A percentile compares a stretch with the other conserved stretches of the same genome.
Evolutionary conservation across 2,113 vertebrate species (phyloP).

Genomic region (Rynchops niger): DNA sequence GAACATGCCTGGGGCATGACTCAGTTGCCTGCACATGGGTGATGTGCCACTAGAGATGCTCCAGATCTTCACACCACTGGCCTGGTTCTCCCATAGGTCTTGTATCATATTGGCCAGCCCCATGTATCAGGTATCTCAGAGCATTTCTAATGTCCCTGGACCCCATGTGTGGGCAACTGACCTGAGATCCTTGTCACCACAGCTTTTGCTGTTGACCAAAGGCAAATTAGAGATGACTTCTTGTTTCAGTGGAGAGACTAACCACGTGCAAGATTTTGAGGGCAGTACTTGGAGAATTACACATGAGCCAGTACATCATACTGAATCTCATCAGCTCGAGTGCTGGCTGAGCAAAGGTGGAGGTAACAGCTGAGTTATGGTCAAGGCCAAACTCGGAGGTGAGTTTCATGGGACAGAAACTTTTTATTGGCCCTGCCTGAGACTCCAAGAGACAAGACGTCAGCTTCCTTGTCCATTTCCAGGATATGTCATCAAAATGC

Average conservation of each 20-base stretch:
- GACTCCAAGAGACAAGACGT: not conserved
- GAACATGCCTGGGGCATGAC: not conserved
- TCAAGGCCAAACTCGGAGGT: not conserved
- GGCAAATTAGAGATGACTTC: not conserved
- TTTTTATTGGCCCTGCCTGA: not conserved
- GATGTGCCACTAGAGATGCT: not conserved
- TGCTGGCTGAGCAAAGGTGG: not conserved
- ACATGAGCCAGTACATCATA: fast-evolving
- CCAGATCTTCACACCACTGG: not conserved
- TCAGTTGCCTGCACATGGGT: not conserved
- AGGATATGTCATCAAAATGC: not conserved
- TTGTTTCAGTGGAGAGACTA: not conserved
- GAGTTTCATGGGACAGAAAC: not conserved
- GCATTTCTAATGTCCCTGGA: not conserved
- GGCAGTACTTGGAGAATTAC: not conserved
- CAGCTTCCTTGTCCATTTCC: not conserved
- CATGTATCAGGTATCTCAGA: not conserved
- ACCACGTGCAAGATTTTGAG: not conserved
- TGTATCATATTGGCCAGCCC: not conserved
- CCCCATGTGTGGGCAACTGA: not conserved
- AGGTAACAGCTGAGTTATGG: not conserved
- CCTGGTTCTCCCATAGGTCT: not conserved
- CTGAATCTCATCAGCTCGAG: not conserved
- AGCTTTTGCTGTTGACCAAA: not conserved
- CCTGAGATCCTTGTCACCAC: not conserved